Evolutionary conservation across 1,140 invertebrate species (phyloP), one percentile per base, ranked within the genome.

Genomic region (Pseudomyrmex cubaensis): DNA sequence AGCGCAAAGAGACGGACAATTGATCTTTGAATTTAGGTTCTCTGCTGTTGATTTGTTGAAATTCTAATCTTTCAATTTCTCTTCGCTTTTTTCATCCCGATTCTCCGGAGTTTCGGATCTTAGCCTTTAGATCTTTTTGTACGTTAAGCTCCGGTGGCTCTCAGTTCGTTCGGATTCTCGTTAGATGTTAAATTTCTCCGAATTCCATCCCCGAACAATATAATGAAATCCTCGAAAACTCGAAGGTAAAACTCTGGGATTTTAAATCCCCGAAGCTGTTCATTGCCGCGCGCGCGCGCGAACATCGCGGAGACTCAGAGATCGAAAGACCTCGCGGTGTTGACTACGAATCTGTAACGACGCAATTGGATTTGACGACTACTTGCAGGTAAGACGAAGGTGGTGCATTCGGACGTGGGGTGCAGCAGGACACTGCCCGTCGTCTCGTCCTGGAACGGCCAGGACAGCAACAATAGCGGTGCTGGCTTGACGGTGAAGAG

Each of bases 401-500:
- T 91, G 54, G 91, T 93, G 12, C 93, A 93, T 80, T 93, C 93
- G 67, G 93, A 93, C 48, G 92, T 90, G n/a, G 93, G 93, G 59
- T 94, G 93, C 80, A 94, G 93, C 87, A 91, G 93, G 17, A 94
- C 93, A 2, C 63, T 93, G 61, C 93, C 93, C 25, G 91, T 94
- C 25, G 93, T 90, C 8, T 93, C 93, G 72, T 94, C 92, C 64
- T 94, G 93, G 93, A 93, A 92, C 84, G 89, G 90, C 2, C 92
- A 92, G 78, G 92, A 92, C 35, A 57, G 70, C 2, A 87, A 75
- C 70, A 92, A 88, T 57, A 83, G 62, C 20, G 44, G 22, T 75
- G 67, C 59, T 25, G 70, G n/a, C n/a, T 66, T 50, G 25, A 82
- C 92, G 61, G 95, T 96, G 9, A 96, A 96, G 90, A 95, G 95